Evolutionary conservation across 30 jellyfish, hydroid and myxozoan genomes (phyloP), one percentile per base, ranked within the genome.

Genomic region (Aurelia aurita): DNA sequence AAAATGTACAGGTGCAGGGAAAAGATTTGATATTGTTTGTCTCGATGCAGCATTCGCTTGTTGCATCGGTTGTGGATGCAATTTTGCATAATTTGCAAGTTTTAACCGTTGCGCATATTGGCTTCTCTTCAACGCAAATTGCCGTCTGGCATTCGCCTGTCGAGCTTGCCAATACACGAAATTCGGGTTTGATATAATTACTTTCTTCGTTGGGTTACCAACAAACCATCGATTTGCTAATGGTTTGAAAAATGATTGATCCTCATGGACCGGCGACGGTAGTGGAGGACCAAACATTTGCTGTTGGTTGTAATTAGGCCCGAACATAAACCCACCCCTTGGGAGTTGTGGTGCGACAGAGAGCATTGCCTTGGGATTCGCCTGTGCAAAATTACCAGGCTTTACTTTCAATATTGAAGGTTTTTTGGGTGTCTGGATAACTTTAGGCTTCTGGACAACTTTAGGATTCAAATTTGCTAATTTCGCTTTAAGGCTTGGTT

Each of bases 151-250:
- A 5, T 25, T 21, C 12, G 29, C 47, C 45, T 77, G 88, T 18
- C 63, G 88, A 13, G 28, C 25, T 39, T 59, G 43, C 26, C 62
- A 35, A 19, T 77, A 22, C 34, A 26, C 45, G 8, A 29, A 19
- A 15, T 68, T 25, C 9, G 93, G 72, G 32, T 69, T 58, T 9
- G 87, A 8, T 4, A 53, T 60, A 13, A 43, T 8, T 28, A 70
- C 49, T 29, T 69, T 70, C 53, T 80, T 80, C 11, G 83, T 46
- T 7, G 86, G 81, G 47, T 26, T 69, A 34, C 93, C 64, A 13
- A 44, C 3, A 13, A 53, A 18, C 85, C 68, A 82, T 12, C 34
- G 78, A 57, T 68, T 68, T 1, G 61, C 39, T n/a, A 57, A 31
- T 10, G 55, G 12, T 21, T 53, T 69, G 53, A 69, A 27, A 16